Percentiles rank a stretch among this genome's conserved stretches.
Conservation (phyloP, 2,888 invertebrate species). For the Idaea biselata region DNA sequence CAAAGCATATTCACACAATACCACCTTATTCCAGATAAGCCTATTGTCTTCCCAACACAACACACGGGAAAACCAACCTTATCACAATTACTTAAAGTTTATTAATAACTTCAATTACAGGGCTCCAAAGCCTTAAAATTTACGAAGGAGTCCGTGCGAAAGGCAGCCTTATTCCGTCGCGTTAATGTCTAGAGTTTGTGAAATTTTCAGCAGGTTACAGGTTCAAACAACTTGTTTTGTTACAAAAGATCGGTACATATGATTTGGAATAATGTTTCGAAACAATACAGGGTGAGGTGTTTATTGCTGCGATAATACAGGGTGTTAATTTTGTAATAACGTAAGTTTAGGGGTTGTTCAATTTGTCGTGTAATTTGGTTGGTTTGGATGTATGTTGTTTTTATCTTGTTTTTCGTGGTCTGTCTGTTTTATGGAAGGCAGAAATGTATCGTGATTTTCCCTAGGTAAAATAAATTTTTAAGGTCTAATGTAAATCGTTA, state of each 20-base stretch:
- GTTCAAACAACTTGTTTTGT: not conserved
- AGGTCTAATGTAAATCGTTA: no score
- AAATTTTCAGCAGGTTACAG: not conserved
- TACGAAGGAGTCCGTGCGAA: not conserved
- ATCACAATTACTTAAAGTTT: not conserved
- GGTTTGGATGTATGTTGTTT: not conserved
- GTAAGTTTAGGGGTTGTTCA: not conserved
- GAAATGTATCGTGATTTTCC: not conserved
- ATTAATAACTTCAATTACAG: not conserved
- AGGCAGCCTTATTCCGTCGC: not conserved
- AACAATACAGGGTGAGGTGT: conserved; percentile 1
- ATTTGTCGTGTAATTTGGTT: not conserved
- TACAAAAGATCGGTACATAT: not conserved
- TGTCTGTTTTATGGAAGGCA: not conserved
- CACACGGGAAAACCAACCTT: not conserved
- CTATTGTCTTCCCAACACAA: not conserved
- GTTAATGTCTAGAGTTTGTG: not conserved
- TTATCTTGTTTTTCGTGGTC: no score
- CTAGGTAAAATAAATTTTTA: not conserved
- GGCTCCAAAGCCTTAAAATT: not conserved
- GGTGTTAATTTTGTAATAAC: not conserved
- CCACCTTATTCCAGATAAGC: not conserved
- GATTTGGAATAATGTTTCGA: not conserved
- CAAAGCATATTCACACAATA: not conserved
- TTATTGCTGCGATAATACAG: not conserved